Base-by-base conservation (phyloP, 2,888 invertebrate species). In the Sphinx pinastri region DNA sequence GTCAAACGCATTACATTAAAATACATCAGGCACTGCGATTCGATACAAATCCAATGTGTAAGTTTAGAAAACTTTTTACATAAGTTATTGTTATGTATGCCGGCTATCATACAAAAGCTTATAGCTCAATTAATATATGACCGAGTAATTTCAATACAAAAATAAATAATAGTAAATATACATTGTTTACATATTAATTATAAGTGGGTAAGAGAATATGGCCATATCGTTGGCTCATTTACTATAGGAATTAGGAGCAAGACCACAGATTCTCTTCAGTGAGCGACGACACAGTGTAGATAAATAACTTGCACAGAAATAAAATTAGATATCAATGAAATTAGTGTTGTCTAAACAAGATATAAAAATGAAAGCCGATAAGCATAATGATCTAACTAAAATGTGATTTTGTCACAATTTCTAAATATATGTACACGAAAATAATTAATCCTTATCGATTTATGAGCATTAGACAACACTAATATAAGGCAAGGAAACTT, bases 1-100 rank as follows among this genome's bases (percentile, higher is more conserved):
- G 19, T 63, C 49, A 49, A 63, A 63, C 13, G 19, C 57, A 12
- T 63, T 47, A 47, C 47, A 49, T 13, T 49, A 63, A 60, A 67
- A 67, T 45, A 67, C 54, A 74, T 74, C 72, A 77, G 76, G 79
- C 80, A 79, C 80, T 75, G 75, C 59, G 71, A 76, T 77, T 82
- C 74, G 76, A 76, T 77, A 73, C 72, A 74, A 71, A 71, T 75
- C 70, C 72, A 71, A 74, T 75, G 73, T 69, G 70, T 69, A 77
- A 70, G 71, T 72, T 68, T 68, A 47, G 47, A 25, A 51, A 58
- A 59, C 38, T 49, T 63, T 63, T 63, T 49, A 63, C 63, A 63
- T 19, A 63, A 47, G 49, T 63, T 63, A 63, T 49, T 63, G 16
- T 60, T 47, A 47, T 16, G 55, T 55, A 55, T 55, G 63, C 13